These are phyloP conservation scores for Zoanthus gigantus DNA, from an alignment of 92 coral and sea anemone genomes.

Conservation along the genomic window DNA sequence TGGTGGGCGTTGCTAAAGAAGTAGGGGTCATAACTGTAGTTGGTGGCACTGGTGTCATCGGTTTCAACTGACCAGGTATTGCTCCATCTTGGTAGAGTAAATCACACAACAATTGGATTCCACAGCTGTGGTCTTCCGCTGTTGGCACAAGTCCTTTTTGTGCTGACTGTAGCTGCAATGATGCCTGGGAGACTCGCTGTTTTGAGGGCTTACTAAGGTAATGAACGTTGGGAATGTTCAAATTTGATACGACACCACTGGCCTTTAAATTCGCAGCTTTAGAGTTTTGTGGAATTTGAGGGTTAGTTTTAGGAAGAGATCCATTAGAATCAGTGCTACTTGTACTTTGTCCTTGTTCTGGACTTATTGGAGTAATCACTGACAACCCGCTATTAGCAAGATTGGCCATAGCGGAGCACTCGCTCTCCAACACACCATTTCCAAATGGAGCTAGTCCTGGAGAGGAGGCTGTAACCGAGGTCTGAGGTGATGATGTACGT, in stretches of 20 bases:
- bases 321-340: neutral
- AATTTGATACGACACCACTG: slow-evolving; percentile 7
- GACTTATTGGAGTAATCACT: slow-evolving; percentile 73
- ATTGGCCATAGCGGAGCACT: slow-evolving; percentile 60
- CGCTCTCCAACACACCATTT: slow-evolving; percentile 34
- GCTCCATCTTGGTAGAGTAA: slow-evolving; percentile 78
- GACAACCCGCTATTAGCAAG: slow-evolving; percentile 71
- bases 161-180: neutral
- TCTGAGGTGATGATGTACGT: slow-evolving; percentile 5
- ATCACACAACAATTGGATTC: slow-evolving; percentile 82
- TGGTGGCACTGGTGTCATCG: slow-evolving; percentile 35
- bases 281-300: neutral
- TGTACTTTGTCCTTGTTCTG: slow-evolving; percentile 26
- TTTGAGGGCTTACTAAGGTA: neutral
- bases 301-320: neutral
- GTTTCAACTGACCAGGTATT: slow-evolving; percentile 60
- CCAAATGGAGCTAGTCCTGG: slow-evolving; percentile 40
- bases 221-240: slow-evolving; percentile 10
- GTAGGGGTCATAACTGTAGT: slow-evolving; percentile 40
- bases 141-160: slow-evolving; percentile 30
- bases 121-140: slow-evolving; percentile 72
- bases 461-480: neutral
- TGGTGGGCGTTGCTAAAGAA: slow-evolving; percentile 37
- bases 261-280: neutral
- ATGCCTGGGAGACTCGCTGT: slow-evolving; percentile 7